Evolutionary conservation across 2,113 vertebrate species (phyloP).

Genomic region (Scophthalmus maximus): DNA sequence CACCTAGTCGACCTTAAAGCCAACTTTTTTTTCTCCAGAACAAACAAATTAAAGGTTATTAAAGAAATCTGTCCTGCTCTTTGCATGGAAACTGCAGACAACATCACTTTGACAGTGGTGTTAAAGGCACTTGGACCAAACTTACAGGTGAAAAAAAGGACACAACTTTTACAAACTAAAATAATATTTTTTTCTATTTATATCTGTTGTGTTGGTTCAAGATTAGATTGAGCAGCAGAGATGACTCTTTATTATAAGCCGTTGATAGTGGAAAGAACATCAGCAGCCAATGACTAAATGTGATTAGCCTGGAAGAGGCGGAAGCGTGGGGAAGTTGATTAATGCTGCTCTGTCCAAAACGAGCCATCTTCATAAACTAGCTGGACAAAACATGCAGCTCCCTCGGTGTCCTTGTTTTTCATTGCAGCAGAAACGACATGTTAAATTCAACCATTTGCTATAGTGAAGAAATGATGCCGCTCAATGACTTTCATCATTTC

Average conservation of each 20-base stretch:
- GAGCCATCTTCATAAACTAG: slow-evolving; percentile 54
- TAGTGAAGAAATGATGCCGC: not conserved
- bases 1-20: no score
- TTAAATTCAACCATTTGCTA: no score
- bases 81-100: not conserved
- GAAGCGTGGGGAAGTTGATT: slow-evolving; percentile 72
- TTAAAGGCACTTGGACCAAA: not conserved
- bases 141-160: slow-evolving; percentile 1
- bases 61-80: not conserved
- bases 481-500: no score
- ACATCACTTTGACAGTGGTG: not conserved
- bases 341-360: slow-evolving; percentile 54
- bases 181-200: slow-evolving; percentile 58
- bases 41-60: not conserved
- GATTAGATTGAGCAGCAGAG: slow-evolving; percentile 65
- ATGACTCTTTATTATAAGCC: slow-evolving; percentile 74
- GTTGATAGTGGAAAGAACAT: slow-evolving; percentile 81
- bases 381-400: slow-evolving; percentile 54
- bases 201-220: slow-evolving; percentile 41
- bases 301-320: slow-evolving; percentile 75
- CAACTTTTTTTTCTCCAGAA: no score
- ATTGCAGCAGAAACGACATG: slow-evolving; percentile 14
- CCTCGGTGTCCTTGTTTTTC: slow-evolving; percentile 17
- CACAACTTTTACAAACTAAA: not conserved
- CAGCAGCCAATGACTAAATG: slow-evolving; percentile 72